Conservation (phyloP, 2,888 invertebrate species). For the Teleiodes luculella region DNA sequence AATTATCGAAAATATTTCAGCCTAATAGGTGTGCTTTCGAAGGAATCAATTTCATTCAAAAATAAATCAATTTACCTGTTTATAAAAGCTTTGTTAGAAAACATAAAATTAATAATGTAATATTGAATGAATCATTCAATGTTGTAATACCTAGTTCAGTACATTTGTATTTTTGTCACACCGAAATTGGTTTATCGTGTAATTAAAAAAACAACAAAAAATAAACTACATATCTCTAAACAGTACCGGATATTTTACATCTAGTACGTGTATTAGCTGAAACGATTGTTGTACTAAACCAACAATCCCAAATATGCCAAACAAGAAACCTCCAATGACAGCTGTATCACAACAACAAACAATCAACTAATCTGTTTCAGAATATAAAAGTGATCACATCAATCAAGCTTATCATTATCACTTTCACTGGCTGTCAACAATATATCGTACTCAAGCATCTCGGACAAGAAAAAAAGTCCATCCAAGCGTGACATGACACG, state of each 20-base stretch:
- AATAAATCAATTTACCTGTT: slow-evolving; percentile 10
- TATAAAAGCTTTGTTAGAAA: not conserved
- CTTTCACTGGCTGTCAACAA: slow-evolving; percentile 7
- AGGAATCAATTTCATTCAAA: slow-evolving; percentile 16
- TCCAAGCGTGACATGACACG: slow-evolving; percentile 2
- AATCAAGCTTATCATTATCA: not conserved
- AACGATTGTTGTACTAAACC: not conserved
- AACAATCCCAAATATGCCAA: not conserved
- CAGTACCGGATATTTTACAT: too few species aligned
- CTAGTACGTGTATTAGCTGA: too few species aligned
- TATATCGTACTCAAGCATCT: not conserved
- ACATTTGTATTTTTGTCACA: too few species aligned
- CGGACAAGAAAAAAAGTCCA: not conserved
- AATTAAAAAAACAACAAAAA: not conserved
- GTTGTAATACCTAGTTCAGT: too few species aligned
- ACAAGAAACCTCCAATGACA: not conserved
- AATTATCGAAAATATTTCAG: slow-evolving; percentile 16
- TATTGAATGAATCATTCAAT: too few species aligned
- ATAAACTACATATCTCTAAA: too few species aligned
- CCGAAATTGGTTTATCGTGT: too few species aligned
- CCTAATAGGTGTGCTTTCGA: slow-evolving; percentile 13
- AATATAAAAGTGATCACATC: not conserved
- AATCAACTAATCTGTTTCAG: not conserved
- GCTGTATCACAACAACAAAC: not conserved
- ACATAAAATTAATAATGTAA: too few species aligned